Evolutionary conservation across 2,888 invertebrate species (phyloP).

Genomic region (Drosophila ustulata): DNA sequence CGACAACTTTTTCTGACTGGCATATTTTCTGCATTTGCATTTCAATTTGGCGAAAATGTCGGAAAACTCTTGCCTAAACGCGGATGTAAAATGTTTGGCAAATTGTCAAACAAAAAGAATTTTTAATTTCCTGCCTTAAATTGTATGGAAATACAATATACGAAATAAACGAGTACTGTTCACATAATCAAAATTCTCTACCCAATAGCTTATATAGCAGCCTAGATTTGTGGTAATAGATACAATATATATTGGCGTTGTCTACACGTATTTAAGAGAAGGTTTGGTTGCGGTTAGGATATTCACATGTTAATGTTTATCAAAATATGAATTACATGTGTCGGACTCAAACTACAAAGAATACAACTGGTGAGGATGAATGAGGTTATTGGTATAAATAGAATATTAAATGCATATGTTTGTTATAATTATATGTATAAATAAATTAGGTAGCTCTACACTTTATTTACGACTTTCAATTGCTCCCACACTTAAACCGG

Average conservation of each 20-base stretch:
- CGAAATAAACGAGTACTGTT: not conserved
- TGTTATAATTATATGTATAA: constrained; percentile 5
- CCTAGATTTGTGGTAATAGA: constrained; percentile 54
- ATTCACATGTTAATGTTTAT: constrained; percentile 41
- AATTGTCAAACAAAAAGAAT: constrained; percentile 77
- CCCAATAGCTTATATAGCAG: constrained; percentile 21
- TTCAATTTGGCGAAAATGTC: constrained; percentile 55
- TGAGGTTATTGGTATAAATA: constrained; percentile 35
- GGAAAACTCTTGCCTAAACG: constrained; percentile 50
- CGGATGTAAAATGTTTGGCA: constrained; percentile 74
- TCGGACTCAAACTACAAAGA: constrained; percentile 35
- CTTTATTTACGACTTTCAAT: constrained; percentile 26
- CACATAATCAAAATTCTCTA: constrained; percentile 45
- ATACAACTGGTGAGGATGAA: constrained; percentile 45
- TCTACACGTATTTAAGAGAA: constrained; percentile 4
- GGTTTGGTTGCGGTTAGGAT: constrained; percentile 35
- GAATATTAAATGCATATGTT: constrained; percentile 29
- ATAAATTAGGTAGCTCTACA: constrained; percentile 19
- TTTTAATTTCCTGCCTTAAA: constrained; percentile 76
- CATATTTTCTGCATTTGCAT: constrained; percentile 44
- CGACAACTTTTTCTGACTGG: constrained; percentile 16
- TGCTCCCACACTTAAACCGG: constrained; percentile 5
- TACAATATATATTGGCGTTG: constrained; percentile 42
- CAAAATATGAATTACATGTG: constrained; percentile 35
- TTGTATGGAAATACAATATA: constrained; percentile 70